A percentile compares a stretch with the other conserved stretches of the same genome.
These are phyloP conservation scores for Oeneis ivallda DNA, from an alignment of 2,888 invertebrate genomes.

Conservation along the genomic window DNA sequence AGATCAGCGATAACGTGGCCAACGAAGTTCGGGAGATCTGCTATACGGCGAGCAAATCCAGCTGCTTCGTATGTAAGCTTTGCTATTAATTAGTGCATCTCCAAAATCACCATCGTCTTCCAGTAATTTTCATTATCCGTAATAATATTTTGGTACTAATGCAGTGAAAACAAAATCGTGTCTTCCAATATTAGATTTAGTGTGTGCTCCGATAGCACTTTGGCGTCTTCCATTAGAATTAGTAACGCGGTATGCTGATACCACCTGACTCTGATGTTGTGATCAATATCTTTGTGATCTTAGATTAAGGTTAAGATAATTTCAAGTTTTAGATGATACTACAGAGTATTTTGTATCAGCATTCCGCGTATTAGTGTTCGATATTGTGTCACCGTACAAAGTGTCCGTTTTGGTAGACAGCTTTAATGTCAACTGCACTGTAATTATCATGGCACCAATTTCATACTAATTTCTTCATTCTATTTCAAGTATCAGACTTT, in stretches of 20 bases:
- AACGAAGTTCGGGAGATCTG: slow-evolving; percentile 82
- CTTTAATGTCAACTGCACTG: slow-evolving; percentile 78
- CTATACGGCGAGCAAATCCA: slow-evolving; percentile 63
- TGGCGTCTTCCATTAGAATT: slow-evolving; percentile 77
- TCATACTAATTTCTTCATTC: slow-evolving; percentile 47
- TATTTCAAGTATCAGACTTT: slow-evolving; percentile 50
- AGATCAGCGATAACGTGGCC: slow-evolving; percentile 81
- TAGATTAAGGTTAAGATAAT: slow-evolving; percentile 37
- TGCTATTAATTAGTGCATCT: slow-evolving; percentile 55
- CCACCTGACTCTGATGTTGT: slow-evolving; percentile 48
- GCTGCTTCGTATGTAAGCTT: slow-evolving; percentile 76
- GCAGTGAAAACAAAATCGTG: slow-evolving; percentile 80
- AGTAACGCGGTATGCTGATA: slow-evolving; percentile 59
- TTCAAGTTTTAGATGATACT: slow-evolving; percentile 47
- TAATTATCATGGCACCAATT: slow-evolving; percentile 71
- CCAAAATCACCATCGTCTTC: slow-evolving; percentile 46
- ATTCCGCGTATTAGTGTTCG: slow-evolving; percentile 57
- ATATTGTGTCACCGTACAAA: slow-evolving; percentile 59
- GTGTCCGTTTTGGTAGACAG: slow-evolving; percentile 79
- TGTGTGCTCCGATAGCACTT: slow-evolving; percentile 57
- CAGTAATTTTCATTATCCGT: slow-evolving; percentile 40
- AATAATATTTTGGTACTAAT: slow-evolving; percentile 58
- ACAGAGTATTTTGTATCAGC: slow-evolving; percentile 50
- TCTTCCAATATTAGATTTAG: slow-evolving; percentile 77
- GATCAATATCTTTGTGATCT: slow-evolving; percentile 48